phyloP scores from a whole-genome alignment of 1,140 invertebrate species.

The Neotoxoptera formosana region DNA sequence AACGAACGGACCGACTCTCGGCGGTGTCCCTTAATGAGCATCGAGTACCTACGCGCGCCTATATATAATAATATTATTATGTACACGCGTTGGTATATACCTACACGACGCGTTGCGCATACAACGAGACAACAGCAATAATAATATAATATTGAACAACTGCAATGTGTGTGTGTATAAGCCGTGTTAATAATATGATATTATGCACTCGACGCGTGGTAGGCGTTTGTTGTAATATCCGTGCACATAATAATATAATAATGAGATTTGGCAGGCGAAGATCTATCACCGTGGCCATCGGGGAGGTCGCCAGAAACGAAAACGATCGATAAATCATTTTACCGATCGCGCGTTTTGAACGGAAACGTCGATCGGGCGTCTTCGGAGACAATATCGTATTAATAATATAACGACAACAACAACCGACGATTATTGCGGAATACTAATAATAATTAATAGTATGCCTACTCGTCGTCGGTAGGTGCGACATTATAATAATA shows the following conservation, averaged over 20 bases:
- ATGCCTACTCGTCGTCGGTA: neutral
- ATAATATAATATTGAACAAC: neutral
- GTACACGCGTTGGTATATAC: neutral
- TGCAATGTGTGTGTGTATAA: neutral
- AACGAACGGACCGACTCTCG: neutral
- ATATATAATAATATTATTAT: neutral
- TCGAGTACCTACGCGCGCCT: neutral
- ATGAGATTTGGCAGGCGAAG: conserved; percentile 8
- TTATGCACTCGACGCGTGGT: neutral
- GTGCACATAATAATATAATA: neutral
- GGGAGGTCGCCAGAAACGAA: conserved; percentile 26
- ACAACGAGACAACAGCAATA: neutral
- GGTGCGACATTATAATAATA: neutral
- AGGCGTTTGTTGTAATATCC: neutral
- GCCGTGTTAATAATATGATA: neutral
- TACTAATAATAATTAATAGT: neutral
- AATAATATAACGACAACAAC: neutral
- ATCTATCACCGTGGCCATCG: neutral
- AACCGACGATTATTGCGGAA: neutral
- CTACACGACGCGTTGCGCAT: neutral
- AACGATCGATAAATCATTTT: conserved; percentile 30
- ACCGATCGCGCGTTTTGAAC: neutral
- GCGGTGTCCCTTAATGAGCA: conserved; percentile 11
- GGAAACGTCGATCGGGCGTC: neutral
- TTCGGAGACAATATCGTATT: neutral